Base-by-base conservation (phyloP, 1,140 invertebrate species). In the Kradibia gibbosae region DNA sequence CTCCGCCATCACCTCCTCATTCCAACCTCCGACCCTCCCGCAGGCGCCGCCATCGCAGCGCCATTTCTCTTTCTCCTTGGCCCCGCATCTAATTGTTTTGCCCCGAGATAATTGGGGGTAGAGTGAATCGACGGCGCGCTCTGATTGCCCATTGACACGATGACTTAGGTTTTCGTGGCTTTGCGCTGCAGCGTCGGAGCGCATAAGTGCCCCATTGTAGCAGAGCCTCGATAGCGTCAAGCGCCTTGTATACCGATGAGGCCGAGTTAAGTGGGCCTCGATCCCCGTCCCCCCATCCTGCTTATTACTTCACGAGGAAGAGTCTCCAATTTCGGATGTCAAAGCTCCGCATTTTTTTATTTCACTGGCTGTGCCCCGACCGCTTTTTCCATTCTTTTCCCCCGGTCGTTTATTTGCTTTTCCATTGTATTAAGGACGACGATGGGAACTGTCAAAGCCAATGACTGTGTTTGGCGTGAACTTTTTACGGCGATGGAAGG, bases 171-270 rank as follows among this genome's bases (percentile, higher is more conserved):
- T 83, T 87, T 88, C 50, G 15, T 39, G 13, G 13, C 17, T 83
- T 81, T 83, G 84, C 80, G 22, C 42, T 28, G 39, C 83, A 42
- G 36, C 53, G 78, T 53, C 77, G 78, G 80, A 83, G 80, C 83
- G 84, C 85, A 86, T 89, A 88, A 89, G 88, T 89, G 88, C 86
- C 82, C 85, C 84, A 89, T 88, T 89, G 88, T 89, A 86, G 84
- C 53, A 80, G n/a, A n/a, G n/a, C 13, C 75, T 79, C 84, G 83
- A 80, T 42, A 83, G 65, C 76, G 78, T 31, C 57, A 79, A 70
- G 75, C 48, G 45, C 28, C 60, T 25, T 45, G 70, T 72, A 72
- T 50, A 72, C 22, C 42, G 42, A 48, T 72, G 70, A 42, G 42
- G 20, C 39, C 48, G 39, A 22, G 73, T 75, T 75, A 75, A 75